These are phyloP conservation scores for Enteromius mattozi DNA, from an alignment of 2,797 vertebrate genomes.

Conservation along the genomic window DNA sequence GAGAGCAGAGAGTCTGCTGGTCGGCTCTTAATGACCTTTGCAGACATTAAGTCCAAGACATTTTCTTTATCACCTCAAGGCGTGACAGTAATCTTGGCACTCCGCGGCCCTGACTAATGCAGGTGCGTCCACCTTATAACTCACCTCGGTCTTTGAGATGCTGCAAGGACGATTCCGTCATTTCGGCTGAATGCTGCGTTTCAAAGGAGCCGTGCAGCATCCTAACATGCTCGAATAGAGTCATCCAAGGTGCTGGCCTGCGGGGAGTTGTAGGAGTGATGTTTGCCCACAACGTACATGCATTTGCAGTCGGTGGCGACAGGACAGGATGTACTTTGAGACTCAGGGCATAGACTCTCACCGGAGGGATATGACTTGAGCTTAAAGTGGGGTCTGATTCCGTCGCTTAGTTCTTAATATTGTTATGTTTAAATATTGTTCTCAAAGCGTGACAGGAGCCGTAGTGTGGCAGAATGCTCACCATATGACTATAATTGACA, in stretches of 20 bases:
- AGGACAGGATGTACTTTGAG: background rate
- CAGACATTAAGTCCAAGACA: conserved; percentile 46
- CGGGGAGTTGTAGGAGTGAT: background rate
- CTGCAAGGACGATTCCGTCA: conserved; percentile 22
- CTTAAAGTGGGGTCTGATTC: conserved; percentile 17
- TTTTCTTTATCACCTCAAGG: conserved; percentile 49
- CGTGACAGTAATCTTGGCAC: conserved; percentile 8
- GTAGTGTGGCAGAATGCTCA: background rate
- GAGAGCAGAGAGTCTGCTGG: conserved; percentile 22
- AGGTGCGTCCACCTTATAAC: background rate
- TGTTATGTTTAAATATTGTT: background rate
- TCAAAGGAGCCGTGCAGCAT: background rate
- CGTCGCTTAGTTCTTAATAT: background rate
- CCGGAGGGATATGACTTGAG: background rate
- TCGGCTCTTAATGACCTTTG: conserved; percentile 49
- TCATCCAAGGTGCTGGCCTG: background rate
- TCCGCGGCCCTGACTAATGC: conserved; percentile 36
- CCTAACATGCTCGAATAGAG: background rate
- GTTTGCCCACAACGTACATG: background rate
- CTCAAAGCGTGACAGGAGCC: background rate
- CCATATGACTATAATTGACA: background rate
- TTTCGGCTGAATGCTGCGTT: background rate
- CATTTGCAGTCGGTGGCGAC: background rate
- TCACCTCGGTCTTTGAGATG: conserved; percentile 2
- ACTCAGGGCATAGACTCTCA: background rate